Percentiles rank a stretch among this genome's conserved stretches.
phyloP scores from a whole-genome alignment of 2,113 vertebrate genomes.

The Tapirus terrestris region DNA sequence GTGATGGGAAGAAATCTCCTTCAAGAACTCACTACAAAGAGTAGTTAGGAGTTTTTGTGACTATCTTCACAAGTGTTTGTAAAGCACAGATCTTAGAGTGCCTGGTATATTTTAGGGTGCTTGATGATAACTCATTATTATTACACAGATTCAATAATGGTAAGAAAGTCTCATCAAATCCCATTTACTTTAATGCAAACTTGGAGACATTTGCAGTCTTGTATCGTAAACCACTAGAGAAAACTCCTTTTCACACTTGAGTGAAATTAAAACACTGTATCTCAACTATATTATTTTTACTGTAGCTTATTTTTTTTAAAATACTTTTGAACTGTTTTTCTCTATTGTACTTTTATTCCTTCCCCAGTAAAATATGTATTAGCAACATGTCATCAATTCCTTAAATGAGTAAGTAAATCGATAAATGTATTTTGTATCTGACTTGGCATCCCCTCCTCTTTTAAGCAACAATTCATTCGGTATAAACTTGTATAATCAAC shows the following conservation, averaged over 20 bases:
- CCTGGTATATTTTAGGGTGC: background rate
- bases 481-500: slow-evolving; percentile 11
- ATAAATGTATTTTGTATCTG: slow-evolving; percentile 9
- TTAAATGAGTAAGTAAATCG: slow-evolving; percentile 10
- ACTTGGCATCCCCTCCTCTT: background rate
- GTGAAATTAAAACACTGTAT: slow-evolving; percentile 31
- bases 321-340: background rate
- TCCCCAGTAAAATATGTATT: slow-evolving; percentile 28
- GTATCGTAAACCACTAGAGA: background rate
- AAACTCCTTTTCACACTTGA: background rate
- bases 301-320: background rate
- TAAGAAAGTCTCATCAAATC: background rate
- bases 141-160: background rate
- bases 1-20: background rate
- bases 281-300: background rate
- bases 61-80: background rate
- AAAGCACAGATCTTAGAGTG: background rate
- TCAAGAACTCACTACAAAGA: slow-evolving; percentile 23
- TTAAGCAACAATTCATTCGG: slow-evolving; percentile 46
- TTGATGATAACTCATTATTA: background rate
- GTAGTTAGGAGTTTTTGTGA: background rate
- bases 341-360: background rate
- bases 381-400: background rate
- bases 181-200: slow-evolving; percentile 4
- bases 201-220: background rate